Evolutionary conservation across 2,797 vertebrate genomes (phyloP).

Genomic region (Melanotaenia nigrans): DNA sequence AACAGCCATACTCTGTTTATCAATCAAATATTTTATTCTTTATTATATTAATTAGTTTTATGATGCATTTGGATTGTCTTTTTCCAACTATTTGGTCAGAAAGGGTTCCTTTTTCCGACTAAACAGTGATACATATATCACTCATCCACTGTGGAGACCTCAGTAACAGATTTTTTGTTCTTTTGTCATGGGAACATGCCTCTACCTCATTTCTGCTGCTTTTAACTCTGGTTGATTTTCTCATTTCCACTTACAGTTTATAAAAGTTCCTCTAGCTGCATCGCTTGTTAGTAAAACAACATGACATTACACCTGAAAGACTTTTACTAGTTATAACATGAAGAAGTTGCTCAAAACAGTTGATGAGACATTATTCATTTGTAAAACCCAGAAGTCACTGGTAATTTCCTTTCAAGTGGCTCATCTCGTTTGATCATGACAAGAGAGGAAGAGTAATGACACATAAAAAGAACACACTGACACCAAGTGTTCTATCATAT

Average conservation of each 20-base stretch:
- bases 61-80: no score
- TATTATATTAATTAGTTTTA: no score
- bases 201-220: slow-evolving; percentile 18
- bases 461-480: neutral
- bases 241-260: slow-evolving; percentile 23
- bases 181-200: slow-evolving; percentile 26
- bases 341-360: neutral
- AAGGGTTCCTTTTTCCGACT: neutral
- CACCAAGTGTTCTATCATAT: neutral
- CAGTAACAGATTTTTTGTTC: slow-evolving; percentile 4
- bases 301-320: slow-evolving; percentile 32
- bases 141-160: neutral
- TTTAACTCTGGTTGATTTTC: slow-evolving; percentile 17
- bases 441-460: neutral
- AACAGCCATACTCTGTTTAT: neutral
- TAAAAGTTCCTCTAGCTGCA: slow-evolving; percentile 19
- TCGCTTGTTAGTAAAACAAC: slow-evolving; percentile 13
- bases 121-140: neutral
- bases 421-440: neutral
- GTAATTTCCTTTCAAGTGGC: neutral
- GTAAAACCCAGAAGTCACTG: neutral
- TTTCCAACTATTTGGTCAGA: no score
- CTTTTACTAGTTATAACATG: slow-evolving; percentile 16
- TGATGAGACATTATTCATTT: neutral
- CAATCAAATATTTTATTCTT: neutral